Base-by-base conservation (phyloP, 1,140 invertebrate genomes). In the Drosophila burlai region DNA sequence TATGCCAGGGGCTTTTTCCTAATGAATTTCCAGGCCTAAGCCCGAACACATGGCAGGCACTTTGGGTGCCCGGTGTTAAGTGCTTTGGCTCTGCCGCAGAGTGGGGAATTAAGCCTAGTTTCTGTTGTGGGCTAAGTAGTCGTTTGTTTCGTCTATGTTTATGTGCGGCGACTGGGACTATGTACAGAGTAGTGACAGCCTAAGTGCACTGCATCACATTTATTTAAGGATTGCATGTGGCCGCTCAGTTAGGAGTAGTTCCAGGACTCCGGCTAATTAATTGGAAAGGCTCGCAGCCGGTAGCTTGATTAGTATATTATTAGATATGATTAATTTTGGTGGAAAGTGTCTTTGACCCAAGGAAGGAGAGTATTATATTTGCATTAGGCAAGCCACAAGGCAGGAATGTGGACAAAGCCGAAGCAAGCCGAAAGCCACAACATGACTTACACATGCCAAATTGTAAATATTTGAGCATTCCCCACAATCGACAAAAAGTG, bases 371-470 rank as follows among this genome's bases (percentile, higher is more conserved):
- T 16, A 76, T 80, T 84, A 58, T 76, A 80, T 83, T 84, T 84
- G 77, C 81, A 80, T 83, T 87, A 58, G 69, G 47, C 40, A 69
- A 67, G 60, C 71, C 80, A 76, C 55, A 73, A 60, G 49, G 49
- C 49, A 15, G 46, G 34, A 66, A 66, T 63, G 58, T 63, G 55
- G 57, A 29, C 13, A 49, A 60, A 26, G 16, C 42, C 42, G 2
- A 11, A 55, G 52, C 24, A 84, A 52, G 31, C 50, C n/a, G 11
- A 52, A 72, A 77, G 46, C 52, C 50, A 50, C 81, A 60, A 63
- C 31, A 31, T 63, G 45, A 65, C 74, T 78, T 62, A 62, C 58
- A 52, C 26, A 62, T 78, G 75, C 43, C 75, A 79, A 45, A 79
- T 61, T 52, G 65, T 63, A 73, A 73, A 80, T 77, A 59, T 69